Base-by-base conservation (phyloP, 1,140 invertebrate genomes). In the Drosophila tani region DNA sequence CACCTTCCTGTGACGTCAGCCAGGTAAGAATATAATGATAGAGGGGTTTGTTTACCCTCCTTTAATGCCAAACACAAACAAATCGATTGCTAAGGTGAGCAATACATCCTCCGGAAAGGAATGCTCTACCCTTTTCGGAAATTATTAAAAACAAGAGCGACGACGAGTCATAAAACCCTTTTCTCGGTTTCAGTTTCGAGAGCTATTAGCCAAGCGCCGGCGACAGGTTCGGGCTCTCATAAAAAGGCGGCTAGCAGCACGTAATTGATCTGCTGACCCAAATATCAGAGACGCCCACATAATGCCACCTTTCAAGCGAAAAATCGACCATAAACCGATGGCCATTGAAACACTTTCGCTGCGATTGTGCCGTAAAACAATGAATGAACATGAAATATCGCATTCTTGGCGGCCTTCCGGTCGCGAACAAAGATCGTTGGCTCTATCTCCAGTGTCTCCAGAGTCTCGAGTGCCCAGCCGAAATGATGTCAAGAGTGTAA, bases 251-350 rank as follows among this genome's bases (percentile, higher is more conserved):
- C 40, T 15, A 40, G 17, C 45, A 14, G 14, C 58, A 35, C 51
- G 49, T 43, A 57, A 81, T 45, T 74, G 74, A 68, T 78, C 74
- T 78, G 58, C 32, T 78, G 73, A 47, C 74, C 74, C 35, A 76
- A 76, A 75, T 66, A 76, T 45, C 38, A 15, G n/a, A 47, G 63
- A 53, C 62, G 78, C 83, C 83, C 76, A 90, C 85, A 64, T 81
- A 88, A 84, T 90, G 69, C 67, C 75, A 49, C 68, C 55, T 59
- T 88, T 88, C 84, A 56, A 32, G 78, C 47, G 84, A 88, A 88
- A 79, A 69, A 67, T 55, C 58, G 8, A 12, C 40, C 46, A 58
- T 65, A 68, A 51, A 35, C 21, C 35, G 24, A 17, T 45, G 9
- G 32, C 21, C 29, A 38, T 9, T 47, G 56, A 79, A 69, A 66